phyloP scores from a whole-genome alignment of 2,888 invertebrate genomes.

The Caenorhabditis zanzibari region DNA sequence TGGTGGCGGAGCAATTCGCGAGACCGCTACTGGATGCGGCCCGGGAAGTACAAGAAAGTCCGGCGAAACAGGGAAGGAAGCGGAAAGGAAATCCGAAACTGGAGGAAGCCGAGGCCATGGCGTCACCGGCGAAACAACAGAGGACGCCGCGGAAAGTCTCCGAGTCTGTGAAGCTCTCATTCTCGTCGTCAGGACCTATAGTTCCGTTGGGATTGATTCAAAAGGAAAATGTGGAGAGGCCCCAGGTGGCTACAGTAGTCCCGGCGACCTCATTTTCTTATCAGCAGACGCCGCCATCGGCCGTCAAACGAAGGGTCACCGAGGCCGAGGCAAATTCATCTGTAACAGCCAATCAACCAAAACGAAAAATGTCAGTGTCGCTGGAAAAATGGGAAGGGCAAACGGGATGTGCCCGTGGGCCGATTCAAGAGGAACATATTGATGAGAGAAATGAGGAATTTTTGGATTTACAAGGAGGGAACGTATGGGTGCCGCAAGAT shows the following conservation, averaged over 20 bases:
- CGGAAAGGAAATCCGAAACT: no score
- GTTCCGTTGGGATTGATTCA: background rate
- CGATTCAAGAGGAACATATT: slow-evolving; percentile 36
- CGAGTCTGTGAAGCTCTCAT: no score
- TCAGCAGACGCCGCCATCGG: background rate
- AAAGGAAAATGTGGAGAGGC: background rate
- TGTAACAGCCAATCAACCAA: background rate
- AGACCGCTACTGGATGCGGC: no score
- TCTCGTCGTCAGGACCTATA: no score
- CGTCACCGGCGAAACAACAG: background rate
- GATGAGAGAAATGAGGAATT: background rate
- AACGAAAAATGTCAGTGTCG: slow-evolving; percentile 6
- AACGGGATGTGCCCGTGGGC: slow-evolving; percentile 1
- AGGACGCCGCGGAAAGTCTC: no score
- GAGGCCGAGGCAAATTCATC: background rate
- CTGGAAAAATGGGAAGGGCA: slow-evolving; percentile 39
- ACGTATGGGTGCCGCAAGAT: slow-evolving; percentile 44
- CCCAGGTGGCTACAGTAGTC: no score
- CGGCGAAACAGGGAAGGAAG: no score
- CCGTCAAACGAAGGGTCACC: background rate
- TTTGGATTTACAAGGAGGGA: background rate
- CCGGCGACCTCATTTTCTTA: background rate
- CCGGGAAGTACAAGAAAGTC: no score
- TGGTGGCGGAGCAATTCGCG: no score
- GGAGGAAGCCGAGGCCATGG: background rate